A percentile compares a stretch with the other conserved stretches of the same genome.
phyloP scores from a whole-genome alignment of 1,140 invertebrate genomes.

The Bacillus rossius region DNA sequence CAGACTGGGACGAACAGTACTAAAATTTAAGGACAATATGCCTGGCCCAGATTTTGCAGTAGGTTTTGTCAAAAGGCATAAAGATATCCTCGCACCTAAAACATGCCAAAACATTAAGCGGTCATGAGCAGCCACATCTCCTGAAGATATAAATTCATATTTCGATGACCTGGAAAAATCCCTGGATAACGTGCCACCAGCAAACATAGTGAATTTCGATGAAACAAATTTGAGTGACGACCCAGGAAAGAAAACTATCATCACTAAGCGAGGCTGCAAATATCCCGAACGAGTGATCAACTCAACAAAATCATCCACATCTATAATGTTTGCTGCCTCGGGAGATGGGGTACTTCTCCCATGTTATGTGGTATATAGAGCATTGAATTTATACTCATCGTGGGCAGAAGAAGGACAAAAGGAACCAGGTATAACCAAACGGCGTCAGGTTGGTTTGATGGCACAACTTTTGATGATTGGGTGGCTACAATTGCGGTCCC shows the following conservation, averaged over 20 bases:
- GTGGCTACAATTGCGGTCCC: conserved; percentile 18
- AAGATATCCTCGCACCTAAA: conserved; percentile 23
- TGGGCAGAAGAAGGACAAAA: conserved; percentile 22
- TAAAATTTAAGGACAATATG: conserved; percentile 30
- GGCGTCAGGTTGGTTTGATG: conserved; percentile 29
- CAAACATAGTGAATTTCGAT: conserved; percentile 23
- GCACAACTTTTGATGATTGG: conserved; percentile 24
- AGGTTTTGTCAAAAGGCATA: conserved; percentile 31
- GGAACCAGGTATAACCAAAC: conserved; percentile 22
- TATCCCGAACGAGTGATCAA: conserved; percentile 35
- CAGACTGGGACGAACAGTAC: background rate
- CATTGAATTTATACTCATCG: conserved; percentile 18
- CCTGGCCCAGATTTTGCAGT: conserved; percentile 27
- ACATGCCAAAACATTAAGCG: conserved; percentile 35
- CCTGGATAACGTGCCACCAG: conserved; percentile 14
- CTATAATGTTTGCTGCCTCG: conserved; percentile 34
- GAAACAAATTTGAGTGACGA: conserved; percentile 28
- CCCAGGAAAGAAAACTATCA: conserved; percentile 29
- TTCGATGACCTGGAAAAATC: conserved; percentile 19
- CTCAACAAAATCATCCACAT: conserved; percentile 32
- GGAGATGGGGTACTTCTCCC: conserved; percentile 20
- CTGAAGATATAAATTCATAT: conserved; percentile 19
- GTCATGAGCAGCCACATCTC: conserved; percentile 20
- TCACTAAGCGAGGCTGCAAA: conserved; percentile 31
- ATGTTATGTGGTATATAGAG: conserved; percentile 24